A percentile compares a stretch with the other conserved stretches of the same genome.
These are phyloP conservation scores for Bothrops jararaca DNA, from an alignment of 2,113 vertebrate species.

Conservation along the genomic window DNA sequence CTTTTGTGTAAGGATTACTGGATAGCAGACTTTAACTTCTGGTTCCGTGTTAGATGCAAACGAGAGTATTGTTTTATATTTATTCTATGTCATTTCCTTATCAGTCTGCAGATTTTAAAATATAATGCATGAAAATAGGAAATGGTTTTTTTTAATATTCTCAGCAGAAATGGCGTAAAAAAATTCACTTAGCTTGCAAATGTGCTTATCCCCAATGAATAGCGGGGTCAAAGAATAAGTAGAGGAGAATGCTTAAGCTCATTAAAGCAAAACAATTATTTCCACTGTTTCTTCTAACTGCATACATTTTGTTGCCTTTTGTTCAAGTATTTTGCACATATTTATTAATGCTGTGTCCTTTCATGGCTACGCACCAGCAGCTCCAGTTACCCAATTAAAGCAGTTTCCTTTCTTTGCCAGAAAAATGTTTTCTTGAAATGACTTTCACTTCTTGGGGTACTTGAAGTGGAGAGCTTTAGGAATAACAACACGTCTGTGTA, in stretches of 20 bases:
- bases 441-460: conserved; percentile 11
- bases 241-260: not conserved
- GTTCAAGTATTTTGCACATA: not conserved
- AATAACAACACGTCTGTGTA: conserved; percentile 1
- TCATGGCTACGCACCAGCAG: not conserved
- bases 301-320: not conserved
- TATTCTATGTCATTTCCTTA: not conserved
- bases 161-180: not conserved
- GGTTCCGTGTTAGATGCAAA: not conserved
- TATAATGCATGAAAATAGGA: not conserved
- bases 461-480: conserved; percentile 25
- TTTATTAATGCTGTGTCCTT: accelerated
- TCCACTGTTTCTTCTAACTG: not conserved
- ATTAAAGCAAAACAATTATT: not conserved
- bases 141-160: not conserved
- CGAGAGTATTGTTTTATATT: not conserved
- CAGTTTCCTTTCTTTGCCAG: conserved; percentile 4
- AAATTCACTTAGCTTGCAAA: not conserved
- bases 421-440: not conserved
- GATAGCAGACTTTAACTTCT: not conserved
- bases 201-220: not conserved
- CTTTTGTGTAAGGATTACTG: not conserved
- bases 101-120: not conserved
- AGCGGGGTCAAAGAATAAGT: not conserved
- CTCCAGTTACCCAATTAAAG: not conserved